Conservation (phyloP, 2,888 invertebrate species). For the Drosophila stalkeri region DNA sequence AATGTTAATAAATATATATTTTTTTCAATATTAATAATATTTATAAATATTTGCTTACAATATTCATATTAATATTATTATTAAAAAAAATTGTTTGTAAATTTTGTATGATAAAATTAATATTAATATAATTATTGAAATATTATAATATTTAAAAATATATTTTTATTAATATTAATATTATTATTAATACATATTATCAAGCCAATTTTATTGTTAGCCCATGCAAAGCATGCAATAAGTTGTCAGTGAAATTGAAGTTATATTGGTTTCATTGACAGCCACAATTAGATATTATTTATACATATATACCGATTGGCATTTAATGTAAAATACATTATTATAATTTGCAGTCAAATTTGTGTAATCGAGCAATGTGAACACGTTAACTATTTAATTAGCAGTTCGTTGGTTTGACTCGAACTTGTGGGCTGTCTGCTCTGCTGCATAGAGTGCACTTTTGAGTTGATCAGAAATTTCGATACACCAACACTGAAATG, state of each 20-base stretch:
- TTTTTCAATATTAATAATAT: too few relatives aligned
- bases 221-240: not conserved
- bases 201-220: conserved; percentile 16
- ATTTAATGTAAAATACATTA: conserved; percentile 28
- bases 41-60: too few relatives aligned
- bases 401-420: conserved; percentile 26
- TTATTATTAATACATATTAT: not conserved
- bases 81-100: too few relatives aligned
- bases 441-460: conserved; percentile 28
- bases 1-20: too few relatives aligned
- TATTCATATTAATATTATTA: too few relatives aligned
- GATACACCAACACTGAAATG: conserved; percentile 18
- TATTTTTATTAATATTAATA: too few relatives aligned
- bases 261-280: conserved; percentile 33
- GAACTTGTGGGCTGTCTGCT: conserved; percentile 8
- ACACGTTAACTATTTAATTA: conserved; percentile 62
- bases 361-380: conserved; percentile 13
- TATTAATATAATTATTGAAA: too few relatives aligned
- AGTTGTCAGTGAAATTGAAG: conserved; percentile 1
- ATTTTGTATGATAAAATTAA: too few relatives aligned
- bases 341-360: conserved; percentile 33
- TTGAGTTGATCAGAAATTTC: conserved; percentile 28
- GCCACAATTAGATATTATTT: conserved; percentile 7
- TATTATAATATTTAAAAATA: too few relatives aligned
- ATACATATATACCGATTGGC: not conserved